Percentiles rank a stretch among this genome's conserved stretches.
These are phyloP conservation scores for Pyrochroa serraticornis DNA, from an alignment of 2,888 invertebrate species.

Conservation along the genomic window DNA sequence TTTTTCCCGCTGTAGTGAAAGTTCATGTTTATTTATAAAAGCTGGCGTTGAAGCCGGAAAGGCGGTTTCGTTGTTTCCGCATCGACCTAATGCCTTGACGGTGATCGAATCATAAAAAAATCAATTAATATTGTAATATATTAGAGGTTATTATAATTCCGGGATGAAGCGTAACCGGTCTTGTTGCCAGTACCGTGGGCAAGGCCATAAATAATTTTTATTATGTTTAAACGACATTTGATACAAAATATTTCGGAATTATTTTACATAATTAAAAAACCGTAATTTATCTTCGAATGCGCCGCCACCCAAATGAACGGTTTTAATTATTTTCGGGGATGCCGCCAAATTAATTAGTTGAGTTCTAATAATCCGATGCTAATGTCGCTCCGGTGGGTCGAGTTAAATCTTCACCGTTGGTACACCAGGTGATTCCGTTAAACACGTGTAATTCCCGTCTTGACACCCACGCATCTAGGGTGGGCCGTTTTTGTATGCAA, in stretches of 20 bases:
- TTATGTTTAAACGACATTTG: constrained; percentile 33
- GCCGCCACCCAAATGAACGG: too few species aligned
- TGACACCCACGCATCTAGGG: constrained; percentile 21
- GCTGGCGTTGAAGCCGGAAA: neutral
- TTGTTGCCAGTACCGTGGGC: constrained; percentile 9
- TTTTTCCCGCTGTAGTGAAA: constrained; percentile 32
- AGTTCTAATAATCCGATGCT: constrained; percentile 13
- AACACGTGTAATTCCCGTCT: constrained; percentile 22
- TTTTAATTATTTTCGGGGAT: neutral
- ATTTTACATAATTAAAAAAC: constrained; percentile 33
- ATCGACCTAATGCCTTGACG: constrained; percentile 1
- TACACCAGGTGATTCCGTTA: constrained; percentile 19
- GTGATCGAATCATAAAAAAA: constrained; percentile 16
- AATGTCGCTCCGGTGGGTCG: constrained; percentile 23
- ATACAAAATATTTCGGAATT: constrained; percentile 34
- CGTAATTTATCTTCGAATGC: constrained; percentile 9
- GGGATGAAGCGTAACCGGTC: constrained; percentile 26
- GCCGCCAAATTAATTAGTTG: constrained; percentile 24
- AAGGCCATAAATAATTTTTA: constrained; percentile 32
- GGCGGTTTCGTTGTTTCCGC: constrained; percentile 2
- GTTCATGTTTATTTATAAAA: constrained; percentile 37
- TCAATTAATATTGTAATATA: constrained; percentile 30
- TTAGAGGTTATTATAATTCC: constrained; percentile 21
- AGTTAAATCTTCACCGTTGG: constrained; percentile 1
- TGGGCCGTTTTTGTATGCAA: constrained; percentile 31